phyloP scores from a whole-genome alignment of 2,797 vertebrate genomes.

The Galaxias olidus region DNA sequence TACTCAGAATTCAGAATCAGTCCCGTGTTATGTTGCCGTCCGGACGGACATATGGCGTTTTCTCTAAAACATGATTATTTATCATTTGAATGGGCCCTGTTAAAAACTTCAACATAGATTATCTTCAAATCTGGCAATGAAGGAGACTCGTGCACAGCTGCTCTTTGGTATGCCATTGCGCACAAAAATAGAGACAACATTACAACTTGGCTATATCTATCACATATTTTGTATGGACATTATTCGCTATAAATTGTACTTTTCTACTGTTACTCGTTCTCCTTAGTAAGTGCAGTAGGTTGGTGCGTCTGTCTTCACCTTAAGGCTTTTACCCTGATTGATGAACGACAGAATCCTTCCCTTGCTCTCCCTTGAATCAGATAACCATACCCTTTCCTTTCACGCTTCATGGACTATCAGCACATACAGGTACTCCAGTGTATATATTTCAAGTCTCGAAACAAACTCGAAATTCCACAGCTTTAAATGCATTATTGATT shows the following conservation, averaged over 20 bases:
- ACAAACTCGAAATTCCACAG: too few relatives aligned
- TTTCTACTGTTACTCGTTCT: too few relatives aligned
- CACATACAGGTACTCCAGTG: too few relatives aligned
- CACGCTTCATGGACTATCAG: too few relatives aligned
- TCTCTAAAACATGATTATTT: conserved; percentile 30
- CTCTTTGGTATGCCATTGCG: too few relatives aligned
- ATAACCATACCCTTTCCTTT: background rate
- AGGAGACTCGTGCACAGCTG: conserved; percentile 25
- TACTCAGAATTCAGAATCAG: conserved; percentile 23
- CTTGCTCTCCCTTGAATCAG: too few relatives aligned
- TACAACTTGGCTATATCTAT: conserved; percentile 18
- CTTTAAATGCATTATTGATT: too few relatives aligned
- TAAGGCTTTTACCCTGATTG: conserved; percentile 63
- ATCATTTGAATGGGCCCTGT: conserved; percentile 40
- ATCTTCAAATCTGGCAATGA: conserved; percentile 37
- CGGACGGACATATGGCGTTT: conserved; percentile 19
- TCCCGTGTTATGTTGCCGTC: conserved; percentile 23
- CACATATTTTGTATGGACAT: too few relatives aligned
- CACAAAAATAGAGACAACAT: conserved; percentile 22
- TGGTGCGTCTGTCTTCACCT: conserved; percentile 34
- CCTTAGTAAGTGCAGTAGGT: conserved; percentile 29
- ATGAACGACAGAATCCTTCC: conserved; percentile 11
- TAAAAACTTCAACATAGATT: conserved; percentile 46
- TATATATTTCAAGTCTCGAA: too few relatives aligned
- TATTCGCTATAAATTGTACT: too few relatives aligned